Percentiles rank a stretch among this genome's conserved stretches.
phyloP scores from a whole-genome alignment of 1,140 invertebrate genomes.

The Bombyx mori region DNA sequence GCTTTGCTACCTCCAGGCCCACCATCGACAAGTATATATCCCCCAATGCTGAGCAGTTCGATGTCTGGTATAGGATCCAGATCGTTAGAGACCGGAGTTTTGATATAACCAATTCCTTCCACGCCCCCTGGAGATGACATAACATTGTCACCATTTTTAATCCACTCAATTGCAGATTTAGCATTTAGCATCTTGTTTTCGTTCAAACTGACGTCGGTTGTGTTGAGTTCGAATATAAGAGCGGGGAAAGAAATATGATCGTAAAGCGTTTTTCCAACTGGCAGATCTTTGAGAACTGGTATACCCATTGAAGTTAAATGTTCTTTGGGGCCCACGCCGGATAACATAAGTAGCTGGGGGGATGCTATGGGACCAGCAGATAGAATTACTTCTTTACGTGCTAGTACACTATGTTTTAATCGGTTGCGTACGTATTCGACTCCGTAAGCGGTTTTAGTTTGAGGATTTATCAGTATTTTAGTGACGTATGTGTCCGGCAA shows the following conservation, averaged over 20 bases:
- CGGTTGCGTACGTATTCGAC: slow-evolving; percentile 74
- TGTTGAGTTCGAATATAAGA: slow-evolving; percentile 73
- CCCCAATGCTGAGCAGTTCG: slow-evolving; percentile 73
- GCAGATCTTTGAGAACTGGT: slow-evolving; percentile 57
- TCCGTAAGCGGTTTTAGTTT: slow-evolving; percentile 76
- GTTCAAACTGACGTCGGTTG: slow-evolving; percentile 51
- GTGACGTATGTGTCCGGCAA: slow-evolving; percentile 72
- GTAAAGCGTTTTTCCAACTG: slow-evolving; percentile 76
- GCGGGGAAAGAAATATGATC: slow-evolving; percentile 77
- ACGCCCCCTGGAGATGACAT: slow-evolving; percentile 72
- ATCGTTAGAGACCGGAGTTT: slow-evolving; percentile 72
- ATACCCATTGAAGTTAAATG: slow-evolving; percentile 72
- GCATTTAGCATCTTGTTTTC: slow-evolving; percentile 31
- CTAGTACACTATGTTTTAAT: slow-evolving; percentile 41
- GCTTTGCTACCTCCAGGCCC: slow-evolving; percentile 68
- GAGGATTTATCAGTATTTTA: slow-evolving; percentile 75
- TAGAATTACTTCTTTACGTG: slow-evolving; percentile 74
- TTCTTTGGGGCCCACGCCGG: slow-evolving; percentile 74
- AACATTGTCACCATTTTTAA: slow-evolving; percentile 59
- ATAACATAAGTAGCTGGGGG: slow-evolving; percentile 77
- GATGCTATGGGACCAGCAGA: slow-evolving; percentile 74
- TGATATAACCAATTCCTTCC: slow-evolving; percentile 77
- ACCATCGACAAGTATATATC: slow-evolving; percentile 74
- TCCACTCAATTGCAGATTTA: slow-evolving; percentile 36
- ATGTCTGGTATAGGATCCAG: slow-evolving; percentile 74